Conservation (phyloP, 23 tunicate species). For the Botrylloides violaceus region DNA sequence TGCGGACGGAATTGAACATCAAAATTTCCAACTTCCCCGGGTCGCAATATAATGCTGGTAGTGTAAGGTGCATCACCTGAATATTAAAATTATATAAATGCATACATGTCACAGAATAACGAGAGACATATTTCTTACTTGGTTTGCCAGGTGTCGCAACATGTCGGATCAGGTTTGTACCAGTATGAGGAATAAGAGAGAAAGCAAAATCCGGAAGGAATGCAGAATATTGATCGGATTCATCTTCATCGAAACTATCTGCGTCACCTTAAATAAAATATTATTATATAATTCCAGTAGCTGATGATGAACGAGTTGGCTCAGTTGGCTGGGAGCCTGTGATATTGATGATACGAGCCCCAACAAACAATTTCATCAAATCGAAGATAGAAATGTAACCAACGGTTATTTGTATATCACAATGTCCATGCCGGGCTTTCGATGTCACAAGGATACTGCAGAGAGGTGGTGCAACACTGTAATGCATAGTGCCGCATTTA, state of each 20-base stretch:
- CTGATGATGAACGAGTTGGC: no score
- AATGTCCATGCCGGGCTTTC: no score
- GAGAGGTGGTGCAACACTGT: no score
- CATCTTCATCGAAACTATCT: neutral
- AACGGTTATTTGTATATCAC: no score
- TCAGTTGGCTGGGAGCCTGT: no score
- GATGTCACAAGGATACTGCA: no score
- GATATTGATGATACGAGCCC: no score
- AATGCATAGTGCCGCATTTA: no score
- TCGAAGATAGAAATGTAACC: no score
- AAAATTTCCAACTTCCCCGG: conserved; percentile 45
- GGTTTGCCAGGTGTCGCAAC: conserved; percentile 47
- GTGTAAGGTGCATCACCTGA: conserved; percentile 64
- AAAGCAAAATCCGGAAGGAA: conserved; percentile 42
- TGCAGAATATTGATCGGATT: conserved; percentile 26
- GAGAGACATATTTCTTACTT: conserved; percentile 8
- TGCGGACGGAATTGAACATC: conserved; percentile 67
- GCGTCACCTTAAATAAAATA: neutral
- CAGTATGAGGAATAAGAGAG: conserved; percentile 34
- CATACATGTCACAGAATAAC: neutral
- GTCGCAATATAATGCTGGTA: conserved; percentile 57
- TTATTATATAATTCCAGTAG: no score
- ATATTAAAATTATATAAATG: neutral
- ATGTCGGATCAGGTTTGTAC: conserved; percentile 33
- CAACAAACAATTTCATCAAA: no score